These are phyloP conservation scores for Odontamblyopus rebecca DNA, from an alignment of 2,797 vertebrate genomes.

Conservation along the genomic window DNA sequence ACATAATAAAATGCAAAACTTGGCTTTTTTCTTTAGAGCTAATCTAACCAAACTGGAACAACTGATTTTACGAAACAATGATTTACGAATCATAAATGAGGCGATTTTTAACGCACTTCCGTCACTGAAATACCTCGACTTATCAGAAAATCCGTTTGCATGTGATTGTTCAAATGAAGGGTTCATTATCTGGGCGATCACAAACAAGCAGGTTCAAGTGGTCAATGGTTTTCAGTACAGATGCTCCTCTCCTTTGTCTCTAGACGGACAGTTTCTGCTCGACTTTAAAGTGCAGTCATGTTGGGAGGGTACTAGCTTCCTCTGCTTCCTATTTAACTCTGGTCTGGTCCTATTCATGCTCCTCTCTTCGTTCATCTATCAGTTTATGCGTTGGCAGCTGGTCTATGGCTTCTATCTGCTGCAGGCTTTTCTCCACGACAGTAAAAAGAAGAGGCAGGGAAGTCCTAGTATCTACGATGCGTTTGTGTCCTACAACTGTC, in stretches of 20 bases:
- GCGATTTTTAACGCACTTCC: background rate
- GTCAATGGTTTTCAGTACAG: slow-evolving; percentile 1
- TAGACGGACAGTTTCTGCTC: background rate
- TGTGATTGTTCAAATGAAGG: slow-evolving; percentile 4
- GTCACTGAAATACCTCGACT: slow-evolving; percentile 1
- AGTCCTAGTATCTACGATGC: background rate
- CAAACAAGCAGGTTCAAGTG: slow-evolving; percentile 10
- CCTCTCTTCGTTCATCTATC: background rate
- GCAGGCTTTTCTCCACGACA: slow-evolving; percentile 8
- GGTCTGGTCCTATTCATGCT: slow-evolving; percentile 1
- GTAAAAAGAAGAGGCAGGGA: slow-evolving; percentile 4
- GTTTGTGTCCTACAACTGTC: slow-evolving; percentile 12
- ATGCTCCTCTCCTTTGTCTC: background rate
- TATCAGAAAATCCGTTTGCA: slow-evolving; percentile 1
- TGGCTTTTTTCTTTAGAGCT: background rate
- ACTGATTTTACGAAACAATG: background rate
- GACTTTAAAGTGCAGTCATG: background rate
- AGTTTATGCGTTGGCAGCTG: slow-evolving; percentile 11
- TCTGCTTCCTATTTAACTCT: background rate
- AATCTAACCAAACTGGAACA: slow-evolving; percentile 8
- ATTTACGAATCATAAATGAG: background rate
- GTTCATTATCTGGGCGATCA: slow-evolving; percentile 4
- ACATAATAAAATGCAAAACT: background rate
- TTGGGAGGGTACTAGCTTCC: background rate
- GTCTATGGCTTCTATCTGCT: slow-evolving; percentile 12